A percentile compares a stretch with the other conserved stretches of the same genome.
Evolutionary conservation across 1,140 invertebrate genomes (phyloP).

Genomic region (Hyposmocoma kahamanoa): DNA sequence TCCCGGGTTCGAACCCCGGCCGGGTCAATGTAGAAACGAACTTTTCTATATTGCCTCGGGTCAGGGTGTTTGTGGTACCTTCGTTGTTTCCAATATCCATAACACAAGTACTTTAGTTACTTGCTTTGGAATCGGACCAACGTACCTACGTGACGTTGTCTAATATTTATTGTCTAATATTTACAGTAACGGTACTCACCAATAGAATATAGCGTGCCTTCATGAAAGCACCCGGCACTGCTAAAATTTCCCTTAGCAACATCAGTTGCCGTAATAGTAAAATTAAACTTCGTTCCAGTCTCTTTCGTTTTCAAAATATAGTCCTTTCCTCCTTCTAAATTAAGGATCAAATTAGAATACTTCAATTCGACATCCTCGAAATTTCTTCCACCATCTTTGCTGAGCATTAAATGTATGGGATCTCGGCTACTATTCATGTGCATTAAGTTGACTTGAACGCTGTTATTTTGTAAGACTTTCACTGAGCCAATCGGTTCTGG

Average conservation of each 20-base stretch:
- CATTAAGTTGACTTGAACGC: slow-evolving; percentile 60
- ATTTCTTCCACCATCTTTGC: slow-evolving; percentile 53
- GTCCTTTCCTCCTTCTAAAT: slow-evolving; percentile 59
- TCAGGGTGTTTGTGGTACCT: no score
- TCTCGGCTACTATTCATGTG: slow-evolving; percentile 50
- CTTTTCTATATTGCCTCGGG: no score
- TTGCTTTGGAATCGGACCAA: no score
- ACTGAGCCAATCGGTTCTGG: slow-evolving; percentile 63
- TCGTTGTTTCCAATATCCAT: no score
- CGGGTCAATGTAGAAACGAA: no score
- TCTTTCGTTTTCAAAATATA: slow-evolving; percentile 68
- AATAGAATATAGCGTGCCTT: slow-evolving; percentile 57
- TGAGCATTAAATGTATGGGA: slow-evolving; percentile 59
- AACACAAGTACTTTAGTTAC: no score
- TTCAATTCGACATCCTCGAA: slow-evolving; percentile 56
- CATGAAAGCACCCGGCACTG: slow-evolving; percentile 44
- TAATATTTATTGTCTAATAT: no score
- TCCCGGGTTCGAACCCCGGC: no score
- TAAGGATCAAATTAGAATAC: slow-evolving; percentile 52
- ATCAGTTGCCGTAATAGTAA: slow-evolving; percentile 56
- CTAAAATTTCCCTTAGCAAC: background rate
- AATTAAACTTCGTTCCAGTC: slow-evolving; percentile 65
- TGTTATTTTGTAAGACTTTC: slow-evolving; percentile 63
- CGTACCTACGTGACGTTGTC: no score
- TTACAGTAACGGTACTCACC: no score